Conservation (phyloP, 2,113 vertebrate genomes). For the Carlito syrichta region DNA sequence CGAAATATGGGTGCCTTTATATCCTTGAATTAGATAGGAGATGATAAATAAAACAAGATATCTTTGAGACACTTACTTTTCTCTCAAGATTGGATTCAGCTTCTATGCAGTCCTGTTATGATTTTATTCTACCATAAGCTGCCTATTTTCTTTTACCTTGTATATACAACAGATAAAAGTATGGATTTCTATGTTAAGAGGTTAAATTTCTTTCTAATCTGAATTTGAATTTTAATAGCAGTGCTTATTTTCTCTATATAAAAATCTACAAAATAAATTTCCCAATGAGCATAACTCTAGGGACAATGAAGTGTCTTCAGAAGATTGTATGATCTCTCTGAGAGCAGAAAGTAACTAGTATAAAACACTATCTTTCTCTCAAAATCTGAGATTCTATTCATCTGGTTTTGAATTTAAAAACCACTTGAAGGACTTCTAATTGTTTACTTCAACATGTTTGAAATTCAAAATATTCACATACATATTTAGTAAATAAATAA, state of each 20-base stretch:
- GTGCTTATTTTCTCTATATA: background rate
- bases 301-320: background rate
- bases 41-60: background rate
- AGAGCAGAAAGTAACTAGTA: background rate
- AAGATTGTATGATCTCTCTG: background rate
- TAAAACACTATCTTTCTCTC: too few species aligned
- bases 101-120: background rate
- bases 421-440: background rate
- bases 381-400: background rate
- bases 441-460: background rate
- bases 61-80: background rate
- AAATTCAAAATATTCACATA: background rate
- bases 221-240: background rate
- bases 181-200: background rate
- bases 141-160: background rate
- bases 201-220: background rate
- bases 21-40: background rate
- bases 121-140: background rate
- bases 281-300: background rate
- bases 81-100: background rate
- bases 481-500: background rate
- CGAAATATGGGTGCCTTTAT: background rate
- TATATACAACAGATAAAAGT: background rate
- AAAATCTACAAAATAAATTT: background rate
- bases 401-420: background rate